A percentile compares a stretch with the other conserved stretches of the same genome.
These are phyloP conservation scores for Lepidochrysops patricia DNA, from an alignment of 2,888 invertebrate genomes.

Conservation along the genomic window DNA sequence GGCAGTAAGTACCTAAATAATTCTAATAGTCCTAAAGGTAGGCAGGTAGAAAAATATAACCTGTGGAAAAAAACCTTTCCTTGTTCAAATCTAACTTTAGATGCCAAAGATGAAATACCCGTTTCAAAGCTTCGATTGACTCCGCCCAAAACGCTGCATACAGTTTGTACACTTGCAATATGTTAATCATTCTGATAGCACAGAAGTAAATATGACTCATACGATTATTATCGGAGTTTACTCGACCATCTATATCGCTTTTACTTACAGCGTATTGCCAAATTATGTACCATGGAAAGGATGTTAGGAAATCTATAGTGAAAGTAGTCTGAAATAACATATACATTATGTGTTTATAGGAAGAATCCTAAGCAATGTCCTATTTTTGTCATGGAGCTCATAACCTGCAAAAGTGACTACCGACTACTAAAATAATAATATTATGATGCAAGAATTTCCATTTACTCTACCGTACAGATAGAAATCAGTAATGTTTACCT, in stretches of 20 bases:
- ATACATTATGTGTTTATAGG: too few species aligned
- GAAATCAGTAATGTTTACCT: too few species aligned
- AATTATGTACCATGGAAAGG: conserved; percentile 63
- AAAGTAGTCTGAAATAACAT: conserved; percentile 50
- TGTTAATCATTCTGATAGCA: conserved; percentile 48
- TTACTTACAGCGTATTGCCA: conserved; percentile 25
- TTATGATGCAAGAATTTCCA: too few species aligned
- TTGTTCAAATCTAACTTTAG: not conserved
- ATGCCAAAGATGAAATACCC: conserved; percentile 33
- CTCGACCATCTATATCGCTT: conserved; percentile 37
- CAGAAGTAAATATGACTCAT: conserved; percentile 50
- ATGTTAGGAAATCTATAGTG: conserved; percentile 54
- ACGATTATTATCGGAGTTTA: conserved; percentile 40
- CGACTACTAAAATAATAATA: too few species aligned
- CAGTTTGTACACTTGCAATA: conserved; percentile 61
- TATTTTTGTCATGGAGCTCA: too few species aligned
- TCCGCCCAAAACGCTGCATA: conserved; percentile 58
- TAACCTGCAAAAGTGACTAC: too few species aligned
- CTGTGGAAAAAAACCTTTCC: too few species aligned
- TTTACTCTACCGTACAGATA: too few species aligned
- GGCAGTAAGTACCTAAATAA: too few species aligned
- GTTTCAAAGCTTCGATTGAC: conserved; percentile 55
- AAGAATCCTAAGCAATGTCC: too few species aligned
- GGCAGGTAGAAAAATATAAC: too few species aligned
- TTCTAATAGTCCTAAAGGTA: too few species aligned